phyloP scores from a whole-genome alignment of 1,140 invertebrate genomes.

The Diachasma alloeum region DNA sequence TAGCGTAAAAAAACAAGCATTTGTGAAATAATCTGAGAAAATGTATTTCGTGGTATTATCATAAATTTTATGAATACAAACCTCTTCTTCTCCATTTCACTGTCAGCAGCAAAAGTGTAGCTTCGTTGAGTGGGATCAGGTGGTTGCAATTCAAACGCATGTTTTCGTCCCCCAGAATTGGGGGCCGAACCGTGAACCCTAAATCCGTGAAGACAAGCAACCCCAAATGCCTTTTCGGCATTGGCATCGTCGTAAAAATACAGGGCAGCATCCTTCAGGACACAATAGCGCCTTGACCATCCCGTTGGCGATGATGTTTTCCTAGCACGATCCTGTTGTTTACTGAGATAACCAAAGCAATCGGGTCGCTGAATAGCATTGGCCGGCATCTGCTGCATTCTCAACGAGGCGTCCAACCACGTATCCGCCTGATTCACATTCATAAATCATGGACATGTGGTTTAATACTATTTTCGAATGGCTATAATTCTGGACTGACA shows the following conservation, averaged over 20 bases:
- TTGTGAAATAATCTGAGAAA: too few species aligned
- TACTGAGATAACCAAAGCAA: conserved; percentile 90
- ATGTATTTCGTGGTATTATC: too few species aligned
- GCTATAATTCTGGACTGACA: too few species aligned
- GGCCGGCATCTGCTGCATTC: conserved; percentile 75
- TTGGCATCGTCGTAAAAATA: conserved; percentile 93
- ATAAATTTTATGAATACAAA: background rate
- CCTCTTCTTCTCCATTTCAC: conserved; percentile 95
- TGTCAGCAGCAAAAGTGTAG: conserved; percentile 93
- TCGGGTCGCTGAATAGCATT: conserved; percentile 81
- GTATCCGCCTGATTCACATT: conserved; percentile 70
- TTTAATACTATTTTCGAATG: background rate
- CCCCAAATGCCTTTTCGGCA: conserved; percentile 86
- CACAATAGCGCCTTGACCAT: conserved; percentile 92
- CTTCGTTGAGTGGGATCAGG: conserved; percentile 85
- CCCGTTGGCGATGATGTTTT: conserved; percentile 70
- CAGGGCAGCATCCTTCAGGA: conserved; percentile 93
- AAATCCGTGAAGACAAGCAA: conserved; percentile 94
- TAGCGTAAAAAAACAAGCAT: too few species aligned
- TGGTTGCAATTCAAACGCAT: conserved; percentile 90
- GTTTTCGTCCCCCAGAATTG: conserved; percentile 80
- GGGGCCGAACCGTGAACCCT: conserved; percentile 81
- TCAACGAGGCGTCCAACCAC: conserved; percentile 78
- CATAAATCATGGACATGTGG: background rate
- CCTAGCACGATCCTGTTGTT: conserved; percentile 74